Base-by-base conservation (phyloP, 2,888 invertebrate species). In the Dichetophora obliterata region DNA sequence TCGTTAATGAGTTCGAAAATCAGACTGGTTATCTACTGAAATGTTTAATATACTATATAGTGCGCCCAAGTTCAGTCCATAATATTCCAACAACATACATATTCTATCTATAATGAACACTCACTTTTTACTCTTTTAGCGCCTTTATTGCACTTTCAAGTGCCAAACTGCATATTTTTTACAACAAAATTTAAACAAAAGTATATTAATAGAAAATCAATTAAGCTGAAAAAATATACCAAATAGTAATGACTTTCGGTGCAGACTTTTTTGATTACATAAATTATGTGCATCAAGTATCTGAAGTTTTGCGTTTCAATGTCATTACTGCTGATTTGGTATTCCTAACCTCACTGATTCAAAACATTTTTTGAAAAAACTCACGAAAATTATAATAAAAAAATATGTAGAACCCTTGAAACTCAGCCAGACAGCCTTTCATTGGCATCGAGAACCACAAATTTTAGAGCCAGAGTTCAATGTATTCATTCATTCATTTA, bases 401-500 rank as follows among this genome's bases (percentile, higher is more conserved):
- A 65, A 73, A 27, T 22, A 5, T 31, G 5, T 5, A 37, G 22
- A 19, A 50, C 65, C 52, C 71, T 72, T 61, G 65, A 76, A 65
- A 72, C 54, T 37, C 63, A 72, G n/a, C 63, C 63, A 73, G 73
- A 50, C 52, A 52, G 61, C 19, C 63, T 63, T 63, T 34, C 31
- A 34, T 9, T 24, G 57, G 19, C 48, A 50, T 63, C 52, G 31
- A 63, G 61, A 50, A 31, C 31, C 48, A n/a, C 9, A 68, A 3
- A 50, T 48, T 48, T 50, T 50, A 19, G 57, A 59, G 66, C 31
- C 61, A 54, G 63, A 76, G 65, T 76, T 76, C 76, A 72, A 76
- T 72, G 66, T 37, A 52, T 66, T 22, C 65, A 63, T 59, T 63
- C 63, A 63, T 59, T 63, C 65, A 65, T 65, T 75, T 48, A 50